These are phyloP conservation scores for Hymenopus coronatus DNA, from an alignment of 2,888 invertebrate genomes.

Conservation along the genomic window DNA sequence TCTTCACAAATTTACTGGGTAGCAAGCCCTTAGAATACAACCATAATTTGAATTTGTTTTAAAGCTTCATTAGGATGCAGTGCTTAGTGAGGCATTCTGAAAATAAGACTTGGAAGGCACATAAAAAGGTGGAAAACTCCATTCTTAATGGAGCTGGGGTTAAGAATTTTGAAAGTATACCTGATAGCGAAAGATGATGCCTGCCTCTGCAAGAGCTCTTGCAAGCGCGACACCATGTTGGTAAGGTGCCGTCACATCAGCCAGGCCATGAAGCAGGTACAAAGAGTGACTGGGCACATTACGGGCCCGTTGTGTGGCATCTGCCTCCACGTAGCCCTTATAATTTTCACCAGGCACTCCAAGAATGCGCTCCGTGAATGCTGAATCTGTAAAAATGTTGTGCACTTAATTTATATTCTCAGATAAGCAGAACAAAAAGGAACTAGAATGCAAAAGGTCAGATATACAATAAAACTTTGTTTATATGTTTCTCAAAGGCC, in stretches of 20 bases:
- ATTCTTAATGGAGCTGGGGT: not conserved
- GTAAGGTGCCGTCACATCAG: conserved; percentile 90
- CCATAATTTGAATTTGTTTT: no score
- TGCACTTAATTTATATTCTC: no score
- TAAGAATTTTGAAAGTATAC: conserved; percentile 51
- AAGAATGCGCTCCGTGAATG: conserved; percentile 91
- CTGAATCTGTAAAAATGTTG: conserved; percentile 68
- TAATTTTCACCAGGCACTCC: conserved; percentile 85
- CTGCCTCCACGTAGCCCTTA: conserved; percentile 88
- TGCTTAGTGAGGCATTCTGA: no score
- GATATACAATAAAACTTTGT: no score
- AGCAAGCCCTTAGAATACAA: no score
- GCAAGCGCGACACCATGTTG: conserved; percentile 89
- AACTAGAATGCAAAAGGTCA: no score
- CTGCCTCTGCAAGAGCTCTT: conserved; percentile 80
- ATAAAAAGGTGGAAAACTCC: no score
- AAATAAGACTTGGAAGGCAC: no score
- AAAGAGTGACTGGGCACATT: conserved; percentile 85
- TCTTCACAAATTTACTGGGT: no score
- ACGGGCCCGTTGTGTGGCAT: conserved; percentile 82
- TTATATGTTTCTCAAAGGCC: no score
- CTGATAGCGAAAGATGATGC: conserved; percentile 89
- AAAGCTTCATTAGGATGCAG: no score
- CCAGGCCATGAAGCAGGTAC: conserved; percentile 89
- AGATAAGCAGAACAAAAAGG: no score